These are phyloP conservation scores for Drosophila buzzatii DNA, from an alignment of 2,888 invertebrate genomes.

Conservation along the genomic window DNA sequence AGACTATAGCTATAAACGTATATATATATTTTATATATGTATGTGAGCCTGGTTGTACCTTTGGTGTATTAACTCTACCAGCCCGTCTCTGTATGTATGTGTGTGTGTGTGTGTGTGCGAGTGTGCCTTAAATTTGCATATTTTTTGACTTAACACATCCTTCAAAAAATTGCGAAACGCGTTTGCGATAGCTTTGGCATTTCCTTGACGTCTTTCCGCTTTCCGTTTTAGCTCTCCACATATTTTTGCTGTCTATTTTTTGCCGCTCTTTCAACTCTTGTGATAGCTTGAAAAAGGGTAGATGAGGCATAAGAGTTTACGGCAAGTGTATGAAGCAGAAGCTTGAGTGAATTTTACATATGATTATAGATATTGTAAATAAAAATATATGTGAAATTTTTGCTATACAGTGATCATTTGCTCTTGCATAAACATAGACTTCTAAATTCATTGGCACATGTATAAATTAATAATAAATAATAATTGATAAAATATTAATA, in stretches of 20 bases:
- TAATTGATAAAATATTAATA: too few species aligned
- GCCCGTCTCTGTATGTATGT: constrained; percentile 26
- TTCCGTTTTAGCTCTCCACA: constrained; percentile 48
- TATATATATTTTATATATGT: constrained; percentile 3
- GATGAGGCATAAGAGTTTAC: background rate
- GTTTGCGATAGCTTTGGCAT: constrained; percentile 80
- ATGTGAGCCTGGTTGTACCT: constrained; percentile 40
- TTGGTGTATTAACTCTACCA: constrained; percentile 61
- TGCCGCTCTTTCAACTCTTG: background rate
- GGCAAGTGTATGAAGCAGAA: background rate
- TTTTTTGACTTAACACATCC: constrained; percentile 80
- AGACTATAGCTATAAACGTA: constrained; percentile 21
- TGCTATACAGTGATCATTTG: too few species aligned
- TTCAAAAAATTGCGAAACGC: constrained; percentile 79
- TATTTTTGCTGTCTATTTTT: constrained; percentile 40
- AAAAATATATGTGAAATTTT: background rate
- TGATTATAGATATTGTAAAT: background rate
- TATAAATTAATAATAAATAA: too few species aligned
- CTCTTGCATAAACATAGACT: too few species aligned
- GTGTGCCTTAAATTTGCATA: constrained; percentile 69
- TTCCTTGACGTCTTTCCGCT: constrained; percentile 76
- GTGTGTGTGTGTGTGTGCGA: constrained; percentile 26
- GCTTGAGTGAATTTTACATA: background rate
- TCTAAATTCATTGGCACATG: too few species aligned
- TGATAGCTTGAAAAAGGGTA: background rate